phyloP scores from a whole-genome alignment of 2,888 invertebrate species.

The Chelonus formosanus region DNA sequence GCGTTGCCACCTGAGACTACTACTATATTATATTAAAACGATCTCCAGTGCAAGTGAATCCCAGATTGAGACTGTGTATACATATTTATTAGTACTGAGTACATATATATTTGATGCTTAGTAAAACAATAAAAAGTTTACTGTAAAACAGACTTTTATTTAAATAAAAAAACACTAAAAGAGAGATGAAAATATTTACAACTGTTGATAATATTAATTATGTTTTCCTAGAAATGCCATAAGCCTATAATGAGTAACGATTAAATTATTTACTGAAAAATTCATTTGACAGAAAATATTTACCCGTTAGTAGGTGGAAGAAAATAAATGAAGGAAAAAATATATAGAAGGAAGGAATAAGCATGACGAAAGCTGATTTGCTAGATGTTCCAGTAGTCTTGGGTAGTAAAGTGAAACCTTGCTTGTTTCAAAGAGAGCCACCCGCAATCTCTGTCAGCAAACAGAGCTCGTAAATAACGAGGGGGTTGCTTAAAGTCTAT shows the following conservation, averaged over 20 bases:
- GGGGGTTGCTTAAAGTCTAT: constrained; percentile 4
- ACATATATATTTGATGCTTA: too few species aligned
- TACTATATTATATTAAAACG: too few species aligned
- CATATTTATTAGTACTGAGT: not conserved
- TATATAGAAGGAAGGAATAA: constrained; percentile 24
- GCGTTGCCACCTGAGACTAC: constrained; percentile 62
- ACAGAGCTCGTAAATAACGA: constrained; percentile 49
- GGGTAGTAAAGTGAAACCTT: constrained; percentile 32
- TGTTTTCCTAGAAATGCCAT: too few species aligned
- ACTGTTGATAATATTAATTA: too few species aligned
- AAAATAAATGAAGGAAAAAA: constrained; percentile 2
- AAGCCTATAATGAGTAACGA: too few species aligned
- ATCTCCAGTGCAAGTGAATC: not conserved
- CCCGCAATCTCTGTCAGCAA: constrained; percentile 59
- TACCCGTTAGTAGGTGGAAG: too few species aligned
- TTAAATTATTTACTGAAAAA: too few species aligned
- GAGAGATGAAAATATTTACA: too few species aligned
- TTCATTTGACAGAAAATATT: too few species aligned
- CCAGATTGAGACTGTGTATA: constrained; percentile 9
- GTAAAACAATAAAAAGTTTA: too few species aligned
- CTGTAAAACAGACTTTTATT: too few species aligned
- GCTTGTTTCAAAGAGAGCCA: constrained; percentile 46
- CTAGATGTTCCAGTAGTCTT: constrained; percentile 21
- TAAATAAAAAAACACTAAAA: too few species aligned
- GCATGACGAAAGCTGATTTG: constrained; percentile 40